Conservation (phyloP, 2,797 vertebrate genomes). For the Micrastur ruficollis region DNA sequence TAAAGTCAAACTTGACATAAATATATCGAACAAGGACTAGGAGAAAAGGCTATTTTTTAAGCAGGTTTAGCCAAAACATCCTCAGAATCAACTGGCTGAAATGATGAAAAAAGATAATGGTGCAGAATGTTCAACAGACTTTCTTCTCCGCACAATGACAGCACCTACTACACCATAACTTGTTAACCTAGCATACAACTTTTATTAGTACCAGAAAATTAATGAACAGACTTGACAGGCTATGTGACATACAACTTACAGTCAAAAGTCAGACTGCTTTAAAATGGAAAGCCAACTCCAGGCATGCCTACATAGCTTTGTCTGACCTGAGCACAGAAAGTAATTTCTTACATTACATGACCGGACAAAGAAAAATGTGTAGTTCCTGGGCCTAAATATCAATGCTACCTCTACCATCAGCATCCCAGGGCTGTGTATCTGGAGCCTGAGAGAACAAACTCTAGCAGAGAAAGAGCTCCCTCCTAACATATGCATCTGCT, state of each 20-base stretch:
- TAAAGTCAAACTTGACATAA: background rate
- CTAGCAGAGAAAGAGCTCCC: background rate
- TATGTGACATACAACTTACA: background rate
- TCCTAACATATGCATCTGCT: background rate
- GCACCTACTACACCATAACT: background rate
- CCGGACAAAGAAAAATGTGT: background rate
- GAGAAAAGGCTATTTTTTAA: background rate
- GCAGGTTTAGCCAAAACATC: background rate
- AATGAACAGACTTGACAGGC: background rate
- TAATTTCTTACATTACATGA: background rate
- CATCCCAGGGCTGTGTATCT: background rate
- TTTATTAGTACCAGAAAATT: background rate
- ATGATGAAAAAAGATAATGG: background rate
- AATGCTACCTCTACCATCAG: background rate
- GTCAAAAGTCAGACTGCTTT: background rate
- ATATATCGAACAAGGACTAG: background rate
- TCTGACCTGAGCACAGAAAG: background rate
- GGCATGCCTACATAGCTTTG: background rate
- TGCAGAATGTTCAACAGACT: background rate
- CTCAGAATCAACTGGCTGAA: background rate
- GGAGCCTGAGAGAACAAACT: background rate
- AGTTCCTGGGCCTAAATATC: background rate
- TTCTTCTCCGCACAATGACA: background rate
- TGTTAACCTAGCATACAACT: background rate
- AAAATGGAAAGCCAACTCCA: background rate